Conservation (phyloP, 2,113 vertebrate genomes). For the Nipponia nippon region DNA sequence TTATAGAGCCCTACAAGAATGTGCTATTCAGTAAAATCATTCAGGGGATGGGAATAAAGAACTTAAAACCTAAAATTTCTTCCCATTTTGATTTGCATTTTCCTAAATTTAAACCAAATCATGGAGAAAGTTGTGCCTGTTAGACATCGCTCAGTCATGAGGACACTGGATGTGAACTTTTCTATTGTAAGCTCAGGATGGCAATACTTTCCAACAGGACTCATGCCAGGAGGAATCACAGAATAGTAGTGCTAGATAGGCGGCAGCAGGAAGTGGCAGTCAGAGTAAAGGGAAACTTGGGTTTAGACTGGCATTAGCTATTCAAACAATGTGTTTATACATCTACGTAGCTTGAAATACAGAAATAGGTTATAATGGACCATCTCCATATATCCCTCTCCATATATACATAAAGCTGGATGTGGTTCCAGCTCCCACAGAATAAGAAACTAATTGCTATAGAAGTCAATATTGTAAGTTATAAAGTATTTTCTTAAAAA, state of each 20-base stretch:
- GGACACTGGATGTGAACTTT: not conserved
- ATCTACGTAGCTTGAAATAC: not conserved
- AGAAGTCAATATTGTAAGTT: not conserved
- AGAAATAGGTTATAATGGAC: not conserved
- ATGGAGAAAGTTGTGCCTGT: not conserved
- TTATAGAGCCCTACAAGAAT: not conserved
- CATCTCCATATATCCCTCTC: not conserved
- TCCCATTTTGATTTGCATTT: not conserved
- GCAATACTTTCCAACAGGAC: not conserved
- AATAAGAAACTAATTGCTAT: not conserved
- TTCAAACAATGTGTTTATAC: not conserved
- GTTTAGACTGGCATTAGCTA: not conserved
- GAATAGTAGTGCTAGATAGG: not conserved
- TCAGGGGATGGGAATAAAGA: not conserved
- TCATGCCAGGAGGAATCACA: not conserved
- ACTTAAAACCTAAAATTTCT: not conserved
- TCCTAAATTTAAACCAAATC: not conserved
- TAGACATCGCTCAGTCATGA: not conserved
- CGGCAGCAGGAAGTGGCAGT: not conserved
- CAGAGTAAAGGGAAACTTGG: not conserved
- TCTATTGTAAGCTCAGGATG: not conserved
- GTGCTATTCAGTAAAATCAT: not conserved
- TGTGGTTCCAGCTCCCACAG: not conserved
- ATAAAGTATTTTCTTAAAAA: not conserved
- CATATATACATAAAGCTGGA: not conserved